These are phyloP conservation scores for Oeneis ivallda DNA, from an alignment of 2,888 invertebrate species.

Conservation along the genomic window DNA sequence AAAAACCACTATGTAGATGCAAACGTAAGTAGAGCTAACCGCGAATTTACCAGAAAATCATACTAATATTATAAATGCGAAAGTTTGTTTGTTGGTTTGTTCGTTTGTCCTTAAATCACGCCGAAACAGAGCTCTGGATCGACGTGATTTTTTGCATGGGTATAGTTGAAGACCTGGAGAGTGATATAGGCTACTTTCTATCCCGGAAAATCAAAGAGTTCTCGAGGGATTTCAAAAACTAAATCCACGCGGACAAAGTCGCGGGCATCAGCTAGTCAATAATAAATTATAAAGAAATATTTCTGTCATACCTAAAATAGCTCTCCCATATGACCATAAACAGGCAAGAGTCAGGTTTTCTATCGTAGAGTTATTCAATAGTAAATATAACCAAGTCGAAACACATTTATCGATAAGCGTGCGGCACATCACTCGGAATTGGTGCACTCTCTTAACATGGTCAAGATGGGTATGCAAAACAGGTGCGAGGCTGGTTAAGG, in stretches of 20 bases:
- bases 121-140: too few relatives aligned
- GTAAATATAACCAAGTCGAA: not conserved
- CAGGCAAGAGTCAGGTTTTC: not conserved
- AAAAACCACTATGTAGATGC: too few relatives aligned
- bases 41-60: not conserved
- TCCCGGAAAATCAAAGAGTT: too few relatives aligned
- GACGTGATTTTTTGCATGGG: too few relatives aligned
- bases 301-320: conserved; percentile 1
- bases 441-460: conserved; percentile 63
- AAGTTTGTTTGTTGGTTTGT: too few relatives aligned
- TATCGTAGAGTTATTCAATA: not conserved
- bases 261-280: too few relatives aligned
- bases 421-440: conserved; percentile 65
- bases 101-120: too few relatives aligned
- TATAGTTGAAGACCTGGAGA: too few relatives aligned
- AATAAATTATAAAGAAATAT: not conserved
- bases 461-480: conserved; percentile 75
- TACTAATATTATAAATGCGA: too few relatives aligned
- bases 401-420: conserved; percentile 49
- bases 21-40: not conserved
- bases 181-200: too few relatives aligned
- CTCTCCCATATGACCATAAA: not conserved
- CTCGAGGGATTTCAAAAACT: too few relatives aligned
- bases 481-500: conserved; percentile 66
- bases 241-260: too few relatives aligned